phyloP scores from a whole-genome alignment of 1,140 invertebrate species.

The Melanaphis sacchari region DNA sequence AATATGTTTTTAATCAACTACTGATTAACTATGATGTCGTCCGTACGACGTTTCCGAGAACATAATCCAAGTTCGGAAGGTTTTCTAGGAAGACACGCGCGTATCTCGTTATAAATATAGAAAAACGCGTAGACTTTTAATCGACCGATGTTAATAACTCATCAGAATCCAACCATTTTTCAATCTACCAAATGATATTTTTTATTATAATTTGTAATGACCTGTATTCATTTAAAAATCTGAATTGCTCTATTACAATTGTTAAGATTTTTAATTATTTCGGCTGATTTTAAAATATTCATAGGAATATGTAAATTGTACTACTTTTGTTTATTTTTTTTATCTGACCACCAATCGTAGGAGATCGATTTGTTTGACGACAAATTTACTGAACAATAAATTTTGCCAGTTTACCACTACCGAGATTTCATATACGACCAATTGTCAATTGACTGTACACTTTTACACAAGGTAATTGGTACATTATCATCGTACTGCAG shows the following conservation, averaged over 20 bases:
- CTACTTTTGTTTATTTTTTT: not conserved
- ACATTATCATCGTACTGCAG: too few species aligned
- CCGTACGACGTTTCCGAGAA: not conserved
- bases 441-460: not conserved
- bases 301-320: not conserved
- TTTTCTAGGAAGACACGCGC: not conserved
- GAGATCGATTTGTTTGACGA: not conserved
- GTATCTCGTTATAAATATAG: not conserved
- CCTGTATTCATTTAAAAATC: too few species aligned
- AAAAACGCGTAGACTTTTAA: not conserved
- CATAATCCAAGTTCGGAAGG: not conserved
- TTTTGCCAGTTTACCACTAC: too few species aligned
- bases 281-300: not conserved
- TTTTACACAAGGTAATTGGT: too few species aligned
- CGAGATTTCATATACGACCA: not conserved
- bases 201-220: too few species aligned
- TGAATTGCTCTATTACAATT: too few species aligned
- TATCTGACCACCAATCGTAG: not conserved
- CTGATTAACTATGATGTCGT: not conserved
- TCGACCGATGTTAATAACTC: not conserved
- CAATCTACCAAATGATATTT: too few species aligned
- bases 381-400: not conserved
- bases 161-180: too few species aligned
- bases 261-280: too few species aligned
- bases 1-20: not conserved